Evolutionary conservation across 2,113 vertebrate species (phyloP), one percentile per base, ranked within the genome.

Genomic region (Piliocolobus tephrosceles): DNA sequence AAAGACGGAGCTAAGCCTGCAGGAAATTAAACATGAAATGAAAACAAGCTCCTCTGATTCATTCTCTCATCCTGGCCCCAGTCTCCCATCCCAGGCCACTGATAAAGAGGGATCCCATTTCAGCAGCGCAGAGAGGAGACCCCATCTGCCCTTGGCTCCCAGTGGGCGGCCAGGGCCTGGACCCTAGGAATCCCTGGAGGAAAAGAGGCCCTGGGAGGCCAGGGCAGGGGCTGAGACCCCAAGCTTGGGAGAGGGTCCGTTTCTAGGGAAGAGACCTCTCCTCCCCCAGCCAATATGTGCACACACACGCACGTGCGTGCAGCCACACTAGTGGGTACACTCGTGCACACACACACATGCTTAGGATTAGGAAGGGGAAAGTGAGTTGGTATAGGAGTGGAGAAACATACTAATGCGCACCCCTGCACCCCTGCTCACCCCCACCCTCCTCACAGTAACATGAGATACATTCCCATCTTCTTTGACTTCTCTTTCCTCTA

Each of bases 21-120:
- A 99, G 99, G 99, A 99, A 99, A 99, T 99, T 99, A 99, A 99
- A 99, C 99, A 99, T 98, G 99, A 99, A 99, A 99, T 99, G 99
- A 99, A 99, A 99, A 99, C 99, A 99, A 99, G 98, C 98, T 98
- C 97, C 92, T 98, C 98, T 99, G 99, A 99, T 99, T 99, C 99
- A 98, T 98, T 98, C 99, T 99, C 98, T 98, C 98, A 98, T 99
- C 99, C 99, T 98, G 98, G 98, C 98, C 99, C 99, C 98, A 98
- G 98, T 98, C 99, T 99, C 99, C 99, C 99, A 99, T 98, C 97
- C 98, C 98, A 98, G 97, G 98, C 98, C 98, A 95, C 98, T 98
- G 98, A 99, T 99, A 99, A 98, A 99, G 98, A 98, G 98, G 98
- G 99, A 98, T 99, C 98, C 98, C 98, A 72, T 99, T 99, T 99